Percentiles rank a stretch among this genome's conserved stretches.
Conservation (phyloP, 2,888 invertebrate genomes). For the Cryptocheilus praepositus region DNA sequence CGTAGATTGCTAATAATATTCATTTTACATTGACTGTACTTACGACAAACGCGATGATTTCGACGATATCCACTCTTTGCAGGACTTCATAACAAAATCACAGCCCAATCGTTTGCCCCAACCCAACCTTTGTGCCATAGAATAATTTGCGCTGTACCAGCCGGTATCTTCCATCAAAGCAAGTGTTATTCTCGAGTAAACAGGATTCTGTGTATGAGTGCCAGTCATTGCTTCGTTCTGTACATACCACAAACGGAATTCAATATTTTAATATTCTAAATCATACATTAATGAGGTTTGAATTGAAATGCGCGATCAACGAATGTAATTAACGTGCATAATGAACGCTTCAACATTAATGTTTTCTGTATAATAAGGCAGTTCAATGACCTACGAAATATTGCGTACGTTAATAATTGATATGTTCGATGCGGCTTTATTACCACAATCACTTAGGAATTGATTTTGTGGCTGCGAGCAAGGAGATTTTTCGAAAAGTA, state of each 20-base stretch:
- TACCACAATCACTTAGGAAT: too few species aligned
- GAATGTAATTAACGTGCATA: too few species aligned
- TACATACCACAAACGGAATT: slow-evolving; percentile 13
- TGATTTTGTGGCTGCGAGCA: too few species aligned
- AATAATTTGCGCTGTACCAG: slow-evolving; percentile 95
- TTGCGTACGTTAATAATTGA: too few species aligned
- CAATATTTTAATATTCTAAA: background rate
- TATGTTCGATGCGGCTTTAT: too few species aligned
- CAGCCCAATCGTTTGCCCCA: slow-evolving; percentile 97
- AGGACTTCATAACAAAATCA: slow-evolving; percentile 94
- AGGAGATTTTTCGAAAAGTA: too few species aligned
- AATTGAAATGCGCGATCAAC: too few species aligned
- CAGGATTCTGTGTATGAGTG: slow-evolving; percentile 98
- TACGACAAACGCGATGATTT: slow-evolving; percentile 76
- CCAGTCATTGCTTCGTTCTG: slow-evolving; percentile 99
- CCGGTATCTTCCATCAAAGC: slow-evolving; percentile 99
- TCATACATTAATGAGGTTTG: too few species aligned
- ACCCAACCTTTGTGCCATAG: slow-evolving; percentile 88
- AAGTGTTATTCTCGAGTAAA: slow-evolving; percentile 95
- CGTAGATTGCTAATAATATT: too few species aligned
- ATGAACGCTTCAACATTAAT: too few species aligned
- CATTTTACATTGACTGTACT: slow-evolving; percentile 33
- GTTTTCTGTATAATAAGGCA: too few species aligned
- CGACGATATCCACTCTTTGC: slow-evolving; percentile 95
- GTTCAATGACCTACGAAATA: too few species aligned